These are phyloP conservation scores for Pseudochirops corinnae DNA, from an alignment of 2,797 vertebrate species.

Conservation along the genomic window DNA sequence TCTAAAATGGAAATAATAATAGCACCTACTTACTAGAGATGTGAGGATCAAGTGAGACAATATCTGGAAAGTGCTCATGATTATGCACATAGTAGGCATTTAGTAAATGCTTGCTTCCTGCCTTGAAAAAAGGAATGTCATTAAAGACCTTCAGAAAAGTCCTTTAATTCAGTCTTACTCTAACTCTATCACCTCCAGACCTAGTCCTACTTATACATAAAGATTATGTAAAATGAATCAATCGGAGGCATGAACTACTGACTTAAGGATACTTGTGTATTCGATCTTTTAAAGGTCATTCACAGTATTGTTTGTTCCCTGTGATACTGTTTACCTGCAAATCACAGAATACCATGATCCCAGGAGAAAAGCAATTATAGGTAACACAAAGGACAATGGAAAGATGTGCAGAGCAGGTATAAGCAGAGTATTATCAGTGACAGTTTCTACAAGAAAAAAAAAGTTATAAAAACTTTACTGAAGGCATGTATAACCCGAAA, in stretches of 20 bases:
- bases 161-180: background rate
- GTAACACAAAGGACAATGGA: background rate
- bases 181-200: background rate
- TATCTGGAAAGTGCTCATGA: background rate
- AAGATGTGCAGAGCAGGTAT: background rate
- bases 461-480: background rate
- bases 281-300: background rate
- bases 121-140: background rate
- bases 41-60: background rate
- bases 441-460: background rate
- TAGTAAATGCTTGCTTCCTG: background rate
- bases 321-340: background rate
- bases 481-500: background rate
- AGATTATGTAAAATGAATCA: slow-evolving; percentile 79
- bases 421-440: background rate
- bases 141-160: background rate
- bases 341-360: background rate
- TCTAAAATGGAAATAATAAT: background rate
- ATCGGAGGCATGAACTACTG: slow-evolving; percentile 68
- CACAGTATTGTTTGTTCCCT: background rate
- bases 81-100: background rate
- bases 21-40: background rate
- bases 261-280: slow-evolving; percentile 69
- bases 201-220: slow-evolving; percentile 76
- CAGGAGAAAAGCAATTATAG: background rate